Conservation (phyloP, 1,140 invertebrate genomes). For the Lasioglossum albipes region DNA sequence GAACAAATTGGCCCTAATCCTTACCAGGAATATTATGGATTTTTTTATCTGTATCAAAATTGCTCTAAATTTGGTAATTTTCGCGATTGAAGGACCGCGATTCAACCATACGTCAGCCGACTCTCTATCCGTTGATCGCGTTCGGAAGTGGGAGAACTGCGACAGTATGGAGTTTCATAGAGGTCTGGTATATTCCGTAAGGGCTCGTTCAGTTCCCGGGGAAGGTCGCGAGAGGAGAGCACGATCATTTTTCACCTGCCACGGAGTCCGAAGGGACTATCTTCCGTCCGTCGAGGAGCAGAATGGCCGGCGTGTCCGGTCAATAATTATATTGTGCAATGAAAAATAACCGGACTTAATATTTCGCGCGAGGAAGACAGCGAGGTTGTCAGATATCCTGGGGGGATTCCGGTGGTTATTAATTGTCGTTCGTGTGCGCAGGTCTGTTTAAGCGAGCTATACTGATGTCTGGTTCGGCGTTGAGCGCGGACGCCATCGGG, state of each 20-base stretch:
- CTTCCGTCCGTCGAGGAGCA: conserved; percentile 50
- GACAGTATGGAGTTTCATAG: neutral
- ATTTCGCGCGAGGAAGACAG: conserved; percentile 49
- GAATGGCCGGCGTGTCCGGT: conserved; percentile 46
- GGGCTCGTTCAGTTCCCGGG: neutral
- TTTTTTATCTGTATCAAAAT: no score
- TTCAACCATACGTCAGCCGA: neutral
- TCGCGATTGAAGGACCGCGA: neutral
- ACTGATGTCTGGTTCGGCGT: conserved; percentile 95
- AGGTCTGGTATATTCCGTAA: neutral
- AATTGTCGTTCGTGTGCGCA: conserved; percentile 73
- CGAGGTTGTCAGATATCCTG: neutral
- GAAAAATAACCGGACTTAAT: conserved; percentile 68
- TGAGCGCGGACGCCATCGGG: conserved; percentile 93
- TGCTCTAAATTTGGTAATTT: no score
- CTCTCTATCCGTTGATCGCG: conserved; percentile 13
- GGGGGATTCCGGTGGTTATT: conserved; percentile 27
- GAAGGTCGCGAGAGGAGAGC: neutral
- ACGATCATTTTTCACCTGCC: conserved; percentile 62
- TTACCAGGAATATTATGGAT: no score
- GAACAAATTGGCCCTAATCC: no score
- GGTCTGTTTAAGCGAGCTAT: conserved; percentile 95
- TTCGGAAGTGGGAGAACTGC: neutral
- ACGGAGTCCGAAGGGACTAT: conserved; percentile 40
- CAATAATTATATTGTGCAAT: conserved; percentile 68